Conservation (phyloP, 2,797 vertebrate genomes). For the Myotis findleyi region DNA sequence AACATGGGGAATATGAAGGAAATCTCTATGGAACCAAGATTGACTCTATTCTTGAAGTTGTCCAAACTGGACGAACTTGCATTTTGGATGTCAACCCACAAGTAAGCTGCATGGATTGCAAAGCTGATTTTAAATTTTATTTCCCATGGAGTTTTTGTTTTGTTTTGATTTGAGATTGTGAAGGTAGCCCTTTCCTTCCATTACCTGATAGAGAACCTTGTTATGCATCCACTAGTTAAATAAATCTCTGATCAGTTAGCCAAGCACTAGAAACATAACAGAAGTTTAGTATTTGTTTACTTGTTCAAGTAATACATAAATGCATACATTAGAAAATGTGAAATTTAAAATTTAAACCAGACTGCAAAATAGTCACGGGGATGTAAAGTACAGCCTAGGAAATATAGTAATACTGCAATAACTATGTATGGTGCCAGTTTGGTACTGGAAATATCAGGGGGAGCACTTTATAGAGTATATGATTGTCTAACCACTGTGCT, state of each 20-base stretch:
- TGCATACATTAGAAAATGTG: constrained; percentile 10
- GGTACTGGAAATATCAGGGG: neutral
- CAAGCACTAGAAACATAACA: neutral
- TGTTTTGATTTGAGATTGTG: neutral
- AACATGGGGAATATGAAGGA: constrained; percentile 98
- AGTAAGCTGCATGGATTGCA: constrained; percentile 85
- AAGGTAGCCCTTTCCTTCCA: neutral
- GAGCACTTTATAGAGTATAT: neutral
- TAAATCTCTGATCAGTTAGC: neutral
- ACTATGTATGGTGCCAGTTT: neutral
- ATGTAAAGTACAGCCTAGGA: neutral
- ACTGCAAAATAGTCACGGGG: neutral
- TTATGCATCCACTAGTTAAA: neutral
- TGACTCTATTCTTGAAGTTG: constrained; percentile 97
- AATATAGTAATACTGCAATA: too few relatives aligned
- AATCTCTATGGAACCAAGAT: constrained; percentile 99
- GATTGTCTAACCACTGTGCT: neutral
- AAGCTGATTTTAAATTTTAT: neutral
- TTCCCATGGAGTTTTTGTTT: neutral
- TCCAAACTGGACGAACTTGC: constrained; percentile 94
- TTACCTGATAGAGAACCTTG: constrained; percentile 3
- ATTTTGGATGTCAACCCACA: constrained; percentile 99
- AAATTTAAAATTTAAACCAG: constrained; percentile 36
- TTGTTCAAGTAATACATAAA: constrained; percentile 7
- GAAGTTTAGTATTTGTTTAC: constrained; percentile 43